Conservation (phyloP, 2,888 invertebrate genomes). For the Acanthoscelides obtectus region DNA sequence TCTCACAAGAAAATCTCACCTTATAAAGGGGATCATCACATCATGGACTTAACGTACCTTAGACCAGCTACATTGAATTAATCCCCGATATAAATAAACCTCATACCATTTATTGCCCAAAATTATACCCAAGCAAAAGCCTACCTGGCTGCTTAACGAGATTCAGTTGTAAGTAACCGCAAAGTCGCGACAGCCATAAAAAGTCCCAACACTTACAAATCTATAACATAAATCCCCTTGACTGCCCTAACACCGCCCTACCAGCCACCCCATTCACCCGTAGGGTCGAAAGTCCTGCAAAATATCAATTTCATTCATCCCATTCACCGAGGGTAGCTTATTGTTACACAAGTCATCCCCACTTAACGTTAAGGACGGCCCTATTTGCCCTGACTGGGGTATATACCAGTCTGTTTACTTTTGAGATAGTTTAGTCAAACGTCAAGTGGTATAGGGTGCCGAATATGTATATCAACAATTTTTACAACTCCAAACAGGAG, state of each 20-base stretch:
- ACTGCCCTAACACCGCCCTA: constrained; percentile 25
- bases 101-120: background rate
- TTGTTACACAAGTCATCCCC: constrained; percentile 44
- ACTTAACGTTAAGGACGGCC: constrained; percentile 41
- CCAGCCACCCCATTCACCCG: constrained; percentile 21
- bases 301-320: constrained; percentile 44
- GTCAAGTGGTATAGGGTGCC: constrained; percentile 11
- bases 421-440: constrained; percentile 41
- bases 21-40: too few species aligned
- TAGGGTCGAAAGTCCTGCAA: constrained; percentile 38
- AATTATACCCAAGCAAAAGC: background rate
- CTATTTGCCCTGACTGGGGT: constrained; percentile 30
- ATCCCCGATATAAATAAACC: background rate
- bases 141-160: constrained; percentile 25
- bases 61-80: too few species aligned
- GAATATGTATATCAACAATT: constrained; percentile 26
- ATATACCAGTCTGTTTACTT: constrained; percentile 38
- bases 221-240: constrained; percentile 33
- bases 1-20: too few species aligned
- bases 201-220: constrained; percentile 40
- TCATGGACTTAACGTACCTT: too few species aligned
- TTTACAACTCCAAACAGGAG: constrained; percentile 18
- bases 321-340: constrained; percentile 43
- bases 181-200: constrained; percentile 42
- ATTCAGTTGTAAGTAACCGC: constrained; percentile 29